phyloP scores from a whole-genome alignment of 1,140 invertebrate genomes.

The Zaprionus gabonicus region DNA sequence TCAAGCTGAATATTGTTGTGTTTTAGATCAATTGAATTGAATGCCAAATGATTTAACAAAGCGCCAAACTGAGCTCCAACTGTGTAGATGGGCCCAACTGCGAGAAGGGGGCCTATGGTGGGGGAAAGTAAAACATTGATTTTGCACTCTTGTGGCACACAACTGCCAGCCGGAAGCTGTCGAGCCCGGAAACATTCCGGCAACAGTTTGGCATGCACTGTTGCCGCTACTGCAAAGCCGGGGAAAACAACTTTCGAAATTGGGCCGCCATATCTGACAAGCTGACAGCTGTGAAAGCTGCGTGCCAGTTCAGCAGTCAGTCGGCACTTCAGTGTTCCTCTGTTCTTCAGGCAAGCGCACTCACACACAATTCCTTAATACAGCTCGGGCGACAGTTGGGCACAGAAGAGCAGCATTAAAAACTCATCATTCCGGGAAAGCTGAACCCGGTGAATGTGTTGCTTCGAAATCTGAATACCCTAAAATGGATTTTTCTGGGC shows the following conservation, averaged over 20 bases:
- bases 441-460: neutral
- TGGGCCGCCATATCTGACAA: conserved; percentile 60
- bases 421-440: conserved; percentile 58
- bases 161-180: conserved; percentile 8
- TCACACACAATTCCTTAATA: conserved; percentile 27
- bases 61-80: conserved; percentile 4
- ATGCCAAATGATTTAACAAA: conserved; percentile 30
- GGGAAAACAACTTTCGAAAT: conserved; percentile 65
- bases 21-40: conserved; percentile 55
- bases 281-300: conserved; percentile 64
- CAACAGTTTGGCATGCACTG: conserved; percentile 71
- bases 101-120: too few relatives aligned
- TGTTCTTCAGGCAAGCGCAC: conserved; percentile 12
- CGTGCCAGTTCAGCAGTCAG: conserved; percentile 62
- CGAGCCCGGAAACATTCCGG: conserved; percentile 26
- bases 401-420: conserved; percentile 65
- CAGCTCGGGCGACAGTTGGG: conserved; percentile 33
- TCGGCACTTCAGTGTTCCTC: conserved; percentile 17
- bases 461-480: neutral
- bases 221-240: conserved; percentile 32
- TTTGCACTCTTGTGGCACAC: conserved; percentile 4
- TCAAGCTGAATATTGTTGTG: conserved; percentile 40
- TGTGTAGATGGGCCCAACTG: neutral
- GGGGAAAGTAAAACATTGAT: conserved; percentile 45
- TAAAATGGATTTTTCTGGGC: neutral